Evolutionary conservation across 2,113 vertebrate species (phyloP).

Genomic region (Murina feae): DNA sequence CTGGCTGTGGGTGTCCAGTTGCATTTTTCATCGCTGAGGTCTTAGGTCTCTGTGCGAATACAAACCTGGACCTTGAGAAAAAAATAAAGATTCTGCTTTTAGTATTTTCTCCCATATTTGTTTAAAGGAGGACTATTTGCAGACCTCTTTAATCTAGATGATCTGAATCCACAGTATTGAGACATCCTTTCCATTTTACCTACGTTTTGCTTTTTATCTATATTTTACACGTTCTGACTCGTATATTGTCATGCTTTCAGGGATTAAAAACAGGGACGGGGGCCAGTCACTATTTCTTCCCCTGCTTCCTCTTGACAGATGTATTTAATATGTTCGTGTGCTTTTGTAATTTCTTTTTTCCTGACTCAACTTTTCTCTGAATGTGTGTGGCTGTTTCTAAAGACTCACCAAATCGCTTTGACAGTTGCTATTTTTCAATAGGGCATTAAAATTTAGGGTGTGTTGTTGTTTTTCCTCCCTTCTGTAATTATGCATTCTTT

Average conservation of each 20-base stretch:
- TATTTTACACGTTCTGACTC: not conserved
- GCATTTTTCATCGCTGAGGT: not conserved
- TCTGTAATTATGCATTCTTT: not conserved
- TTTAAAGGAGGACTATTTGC: not conserved
- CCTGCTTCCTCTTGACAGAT: not conserved
- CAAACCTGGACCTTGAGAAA: not conserved
- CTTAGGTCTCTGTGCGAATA: not conserved
- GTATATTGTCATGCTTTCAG: not conserved
- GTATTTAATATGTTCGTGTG: constrained; percentile 1
- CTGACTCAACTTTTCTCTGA: not conserved
- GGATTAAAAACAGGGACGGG: not conserved
- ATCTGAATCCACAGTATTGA: not conserved
- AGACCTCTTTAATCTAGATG: not conserved
- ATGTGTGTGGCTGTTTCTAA: not conserved
- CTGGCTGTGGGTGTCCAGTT: not conserved
- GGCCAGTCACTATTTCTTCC: not conserved
- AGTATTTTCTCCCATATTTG: not conserved
- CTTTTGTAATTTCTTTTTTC: not conserved
- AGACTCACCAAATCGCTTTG: not conserved
- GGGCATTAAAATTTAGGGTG: not conserved
- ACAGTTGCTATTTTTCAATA: not conserved
- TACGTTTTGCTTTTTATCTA: not conserved
- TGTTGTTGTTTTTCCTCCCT: not conserved
- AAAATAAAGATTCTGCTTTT: not conserved
- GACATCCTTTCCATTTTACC: not conserved